Evolutionary conservation across 2,888 invertebrate genomes (phyloP), one percentile per base, ranked within the genome.

Genomic region (Sisyra terminalis): DNA sequence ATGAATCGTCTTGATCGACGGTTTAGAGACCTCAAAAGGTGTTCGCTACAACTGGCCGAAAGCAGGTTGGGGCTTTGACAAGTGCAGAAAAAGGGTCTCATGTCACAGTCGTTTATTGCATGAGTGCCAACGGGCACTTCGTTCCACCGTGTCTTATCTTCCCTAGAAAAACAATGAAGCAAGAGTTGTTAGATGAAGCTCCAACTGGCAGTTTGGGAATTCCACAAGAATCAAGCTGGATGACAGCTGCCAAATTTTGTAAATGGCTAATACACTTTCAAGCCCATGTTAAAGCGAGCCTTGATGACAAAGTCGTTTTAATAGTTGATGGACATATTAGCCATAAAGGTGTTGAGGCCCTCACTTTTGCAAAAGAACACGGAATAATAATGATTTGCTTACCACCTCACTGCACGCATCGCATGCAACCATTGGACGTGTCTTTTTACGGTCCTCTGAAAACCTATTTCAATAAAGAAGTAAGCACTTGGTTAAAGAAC

Each of bases 1-100:
- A 53, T 18, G 51, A 53, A 32, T 2, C 40, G 5, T 31, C 48
- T 30, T 37, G 50, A 1, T 41, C 46, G 14, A 50, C 52, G 10
- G 52, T 53, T 17, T 17, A 49, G 30, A 36, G 30, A 4, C 47
- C 46, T 10, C 45, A 47, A 10, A 50, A 51, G 36, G 44, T 54
- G 8, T 46, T 53, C 9, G 48, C 51, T 15, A 36, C 37, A 17
- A 51, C 46, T 46, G 39, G 43, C 5, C 48, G 49, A 41, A 51
- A 52, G 47, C 56, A 58, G 46, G 55, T 59, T 0, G 56, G 55
- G 8, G 46, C 55, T 40, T 9, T 57, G 0, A 56, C 56, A 3
- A 57, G 57, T n/a, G 55, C 52, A 0, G 59, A 61, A 48, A 48
- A 56, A 18, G 58, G 58, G 1, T 54, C 55, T 9, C 56, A 47